These are phyloP conservation scores for Leucoraja ocellata DNA, from an alignment of 2,797 vertebrate species.

Conservation along the genomic window DNA sequence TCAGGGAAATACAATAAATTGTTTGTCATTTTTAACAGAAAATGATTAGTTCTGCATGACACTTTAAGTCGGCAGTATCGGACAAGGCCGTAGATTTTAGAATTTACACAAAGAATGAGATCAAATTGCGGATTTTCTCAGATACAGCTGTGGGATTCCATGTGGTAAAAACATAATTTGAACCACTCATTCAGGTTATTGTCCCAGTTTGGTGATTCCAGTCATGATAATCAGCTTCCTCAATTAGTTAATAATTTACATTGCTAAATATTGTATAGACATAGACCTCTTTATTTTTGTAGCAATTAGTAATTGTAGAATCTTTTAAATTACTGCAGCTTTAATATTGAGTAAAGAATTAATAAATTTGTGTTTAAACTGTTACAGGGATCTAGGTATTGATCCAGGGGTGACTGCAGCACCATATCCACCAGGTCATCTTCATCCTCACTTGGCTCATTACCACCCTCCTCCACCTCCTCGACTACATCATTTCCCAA, in stretches of 20 bases:
- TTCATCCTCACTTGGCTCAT: conserved; percentile 91
- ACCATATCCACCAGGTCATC: conserved; percentile 81
- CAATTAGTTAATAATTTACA: background rate
- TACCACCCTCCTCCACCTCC: conserved; percentile 88
- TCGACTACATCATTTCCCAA: conserved; percentile 90
- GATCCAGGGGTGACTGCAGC: conserved; percentile 90
- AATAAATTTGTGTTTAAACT: conserved; percentile 38
- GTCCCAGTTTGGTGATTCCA: background rate
- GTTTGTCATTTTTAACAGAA: background rate
- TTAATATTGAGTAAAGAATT: background rate
- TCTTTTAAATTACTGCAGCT: background rate
- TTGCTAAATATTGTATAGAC: conserved; percentile 8
- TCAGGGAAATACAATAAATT: background rate
- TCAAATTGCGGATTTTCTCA: background rate
- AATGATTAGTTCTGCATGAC: background rate
- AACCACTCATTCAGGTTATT: background rate
- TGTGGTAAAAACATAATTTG: background rate
- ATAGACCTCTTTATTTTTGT: background rate
- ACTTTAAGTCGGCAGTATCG: background rate
- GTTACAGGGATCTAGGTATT: conserved; percentile 86
- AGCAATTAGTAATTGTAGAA: background rate
- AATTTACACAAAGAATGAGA: background rate
- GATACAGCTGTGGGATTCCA: background rate
- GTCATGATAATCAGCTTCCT: background rate
- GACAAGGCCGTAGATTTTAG: background rate